Evolutionary conservation across 2,888 invertebrate genomes (phyloP), one percentile per base, ranked within the genome.

Genomic region (Melanchra persicariae): DNA sequence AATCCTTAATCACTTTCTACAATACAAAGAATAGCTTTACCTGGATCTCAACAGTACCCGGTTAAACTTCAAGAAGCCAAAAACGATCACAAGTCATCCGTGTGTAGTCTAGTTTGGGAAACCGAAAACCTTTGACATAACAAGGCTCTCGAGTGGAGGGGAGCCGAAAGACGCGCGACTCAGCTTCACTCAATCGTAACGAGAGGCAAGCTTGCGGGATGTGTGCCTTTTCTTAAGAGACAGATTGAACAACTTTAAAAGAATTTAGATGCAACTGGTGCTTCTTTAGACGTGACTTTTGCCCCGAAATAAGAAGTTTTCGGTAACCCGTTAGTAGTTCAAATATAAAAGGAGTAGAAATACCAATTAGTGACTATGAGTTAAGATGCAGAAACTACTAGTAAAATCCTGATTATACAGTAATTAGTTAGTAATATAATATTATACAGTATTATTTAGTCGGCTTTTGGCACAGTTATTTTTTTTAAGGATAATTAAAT

Each of bases 81-180:
- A 24, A 49, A 34, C 49, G 22, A 57, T 76, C 12, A 15, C 30
- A 68, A 74, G 40, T 30, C 59, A 59, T 22, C n/a, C 12, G 19
- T 55, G 15, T 40, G 47, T 51, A 61, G 60, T 78, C 37, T n/a
- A 79, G 61, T 55, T 79, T 60, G 49, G 51, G 19, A 24, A 60
- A 45, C 34, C 64, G 54, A 76, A 54, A 49, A 66, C 70, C 77
- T 81, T 76, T 77, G 66, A 77, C 30, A 70, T 77, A 77, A 77
- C 82, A 61, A 76, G 76, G 24, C 45, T 65, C 64, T 76, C 40
- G 24, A 61, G 30, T 51, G 49, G 24, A 74, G 49, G 55, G 30
- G 59, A 15, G 26, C 12, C 55, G 26, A 57, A 60, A 24, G 63
- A 30, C 60, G 59, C 40, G 55, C 63, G 64, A 59, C 64, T 64